phyloP scores from a whole-genome alignment of 2,888 invertebrate genomes.

The Ophioninae sp. region DNA sequence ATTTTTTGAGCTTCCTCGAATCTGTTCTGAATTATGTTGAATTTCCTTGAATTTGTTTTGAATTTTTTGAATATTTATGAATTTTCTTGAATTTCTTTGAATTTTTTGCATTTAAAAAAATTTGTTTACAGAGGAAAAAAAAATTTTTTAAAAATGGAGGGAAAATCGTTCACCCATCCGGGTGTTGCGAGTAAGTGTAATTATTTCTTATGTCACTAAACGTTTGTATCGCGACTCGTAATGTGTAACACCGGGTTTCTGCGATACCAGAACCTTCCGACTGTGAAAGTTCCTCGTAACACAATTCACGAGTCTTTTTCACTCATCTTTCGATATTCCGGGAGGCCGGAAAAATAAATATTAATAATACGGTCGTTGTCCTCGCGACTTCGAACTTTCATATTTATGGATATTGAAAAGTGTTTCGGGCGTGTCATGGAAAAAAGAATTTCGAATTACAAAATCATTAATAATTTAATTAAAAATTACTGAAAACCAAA shows the following conservation, averaged over 20 bases:
- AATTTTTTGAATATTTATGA: no score
- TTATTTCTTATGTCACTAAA: not conserved
- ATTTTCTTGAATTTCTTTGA: no score
- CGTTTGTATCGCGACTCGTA: not conserved
- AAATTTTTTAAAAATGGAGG: not conserved
- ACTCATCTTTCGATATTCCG: not conserved
- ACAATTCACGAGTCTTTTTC: not conserved
- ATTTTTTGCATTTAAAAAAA: not conserved
- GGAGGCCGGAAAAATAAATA: not conserved
- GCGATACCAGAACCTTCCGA: not conserved
- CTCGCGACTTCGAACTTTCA: not conserved
- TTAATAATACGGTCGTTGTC: not conserved
- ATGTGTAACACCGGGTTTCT: slow-evolving; percentile 2
- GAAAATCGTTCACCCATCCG: not conserved
- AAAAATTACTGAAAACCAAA: no score
- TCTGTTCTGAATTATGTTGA: no score
- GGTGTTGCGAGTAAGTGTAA: not conserved
- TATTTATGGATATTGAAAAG: no score
- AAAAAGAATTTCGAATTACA: no score
- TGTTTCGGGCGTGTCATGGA: no score
- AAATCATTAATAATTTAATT: no score
- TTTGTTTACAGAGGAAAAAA: not conserved
- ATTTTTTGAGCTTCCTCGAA: no score
- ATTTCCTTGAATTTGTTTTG: no score
- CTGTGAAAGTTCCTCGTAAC: not conserved